phyloP scores from a whole-genome alignment of 2,113 vertebrate genomes.

The Symphodus melops region DNA sequence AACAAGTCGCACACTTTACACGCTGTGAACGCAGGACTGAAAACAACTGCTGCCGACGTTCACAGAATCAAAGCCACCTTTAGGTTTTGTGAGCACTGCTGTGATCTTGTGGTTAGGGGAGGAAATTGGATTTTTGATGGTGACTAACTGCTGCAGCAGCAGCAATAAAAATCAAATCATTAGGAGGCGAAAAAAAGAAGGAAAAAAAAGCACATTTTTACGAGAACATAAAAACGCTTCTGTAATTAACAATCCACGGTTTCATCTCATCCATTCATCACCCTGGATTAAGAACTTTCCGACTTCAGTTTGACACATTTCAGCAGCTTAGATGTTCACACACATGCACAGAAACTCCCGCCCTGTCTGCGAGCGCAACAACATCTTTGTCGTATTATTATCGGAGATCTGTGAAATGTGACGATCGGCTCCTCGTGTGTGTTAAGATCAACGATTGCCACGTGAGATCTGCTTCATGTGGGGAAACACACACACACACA shows the following conservation, averaged over 20 bases:
- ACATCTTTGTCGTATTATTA: conserved; percentile 21
- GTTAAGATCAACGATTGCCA: not conserved
- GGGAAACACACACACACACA: too few species aligned
- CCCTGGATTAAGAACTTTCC: too few species aligned
- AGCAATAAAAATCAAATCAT: conserved; percentile 17
- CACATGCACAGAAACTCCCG: not conserved
- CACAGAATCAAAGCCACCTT: too few species aligned
- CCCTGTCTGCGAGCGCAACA: conserved; percentile 8
- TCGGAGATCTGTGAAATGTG: conserved; percentile 7
- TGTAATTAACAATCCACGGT: not conserved
- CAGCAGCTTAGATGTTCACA: too few species aligned
- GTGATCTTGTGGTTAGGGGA: conserved; percentile 3
- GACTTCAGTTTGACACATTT: too few species aligned
- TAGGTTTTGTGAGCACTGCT: not conserved
- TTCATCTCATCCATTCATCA: too few species aligned
- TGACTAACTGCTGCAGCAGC: not conserved
- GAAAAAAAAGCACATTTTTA: not conserved
- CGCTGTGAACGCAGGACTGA: not conserved
- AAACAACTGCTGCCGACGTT: conserved; percentile 45
- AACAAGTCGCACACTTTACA: conserved; percentile 30
- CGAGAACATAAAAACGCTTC: not conserved
- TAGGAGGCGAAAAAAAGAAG: conserved; percentile 1
- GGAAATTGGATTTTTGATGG: conserved; percentile 6
- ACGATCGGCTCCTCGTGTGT: not conserved
- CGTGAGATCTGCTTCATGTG: not conserved